Percentiles rank a stretch among this genome's conserved stretches.
Evolutionary conservation across 2,113 vertebrate species (phyloP).

Genomic region (Nothocercus nigrocapillus): DNA sequence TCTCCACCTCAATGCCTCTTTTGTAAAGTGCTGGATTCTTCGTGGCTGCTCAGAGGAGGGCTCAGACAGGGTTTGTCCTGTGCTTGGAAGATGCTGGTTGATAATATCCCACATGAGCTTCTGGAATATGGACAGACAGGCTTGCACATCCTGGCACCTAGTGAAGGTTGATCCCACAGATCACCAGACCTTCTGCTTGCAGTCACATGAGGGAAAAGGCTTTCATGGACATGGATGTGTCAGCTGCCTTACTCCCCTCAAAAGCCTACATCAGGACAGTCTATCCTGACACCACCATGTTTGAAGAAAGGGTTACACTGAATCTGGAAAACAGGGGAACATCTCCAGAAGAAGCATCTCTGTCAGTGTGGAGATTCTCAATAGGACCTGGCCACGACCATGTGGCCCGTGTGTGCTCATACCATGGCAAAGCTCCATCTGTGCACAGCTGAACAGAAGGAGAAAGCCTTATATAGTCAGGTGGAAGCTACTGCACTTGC

Average conservation of each 20-base stretch:
- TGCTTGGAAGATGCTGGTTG: not conserved
- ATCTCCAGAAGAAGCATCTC: not conserved
- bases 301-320: not conserved
- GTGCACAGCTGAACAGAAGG: accelerated
- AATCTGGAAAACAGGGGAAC: not conserved
- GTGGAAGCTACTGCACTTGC: not conserved
- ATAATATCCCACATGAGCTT: not conserved
- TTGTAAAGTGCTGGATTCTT: not conserved
- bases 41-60: not conserved
- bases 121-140: not conserved
- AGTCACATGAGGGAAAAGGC: not conserved
- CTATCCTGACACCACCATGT: accelerated
- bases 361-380: not conserved
- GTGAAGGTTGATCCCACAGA: not conserved
- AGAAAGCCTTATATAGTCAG: not conserved
- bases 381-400: not conserved
- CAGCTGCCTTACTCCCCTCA: not conserved
- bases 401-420: accelerated
- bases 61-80: not conserved
- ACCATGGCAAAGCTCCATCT: not conserved
- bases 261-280: not conserved
- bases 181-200: not conserved
- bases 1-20: not conserved
- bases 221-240: not conserved
- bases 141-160: accelerated